Evolutionary conservation across 2,797 vertebrate genomes (phyloP).

Genomic region (Pseudomugil gertrudae): DNA sequence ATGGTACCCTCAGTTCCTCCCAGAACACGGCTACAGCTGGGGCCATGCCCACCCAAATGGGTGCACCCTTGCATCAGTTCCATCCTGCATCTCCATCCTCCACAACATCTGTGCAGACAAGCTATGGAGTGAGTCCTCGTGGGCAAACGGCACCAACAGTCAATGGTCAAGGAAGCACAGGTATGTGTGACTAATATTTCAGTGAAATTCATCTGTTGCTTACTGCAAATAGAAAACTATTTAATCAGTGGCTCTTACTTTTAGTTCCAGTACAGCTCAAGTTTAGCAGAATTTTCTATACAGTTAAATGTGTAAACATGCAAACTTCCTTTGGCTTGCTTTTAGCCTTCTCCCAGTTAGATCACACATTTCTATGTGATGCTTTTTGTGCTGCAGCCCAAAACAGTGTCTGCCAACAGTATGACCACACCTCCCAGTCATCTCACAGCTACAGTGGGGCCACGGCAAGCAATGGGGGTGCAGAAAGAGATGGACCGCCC

Average conservation of each 20-base stretch:
- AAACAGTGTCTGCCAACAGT: constrained; percentile 63
- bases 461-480: constrained; percentile 46
- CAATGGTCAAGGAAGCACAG: constrained; percentile 83
- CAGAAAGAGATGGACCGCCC: constrained; percentile 53
- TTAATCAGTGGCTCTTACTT: not conserved
- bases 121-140: constrained; percentile 62
- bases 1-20: constrained; percentile 83
- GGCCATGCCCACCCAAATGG: constrained; percentile 75
- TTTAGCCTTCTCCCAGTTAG: not conserved
- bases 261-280: not conserved
- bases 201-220: not conserved
- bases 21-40: constrained; percentile 71
- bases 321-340: not conserved
- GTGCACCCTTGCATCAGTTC: constrained; percentile 80
- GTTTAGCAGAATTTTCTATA: too few relatives aligned
- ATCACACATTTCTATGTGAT: not conserved
- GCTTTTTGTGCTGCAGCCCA: constrained; percentile 13
- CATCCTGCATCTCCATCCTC: constrained; percentile 51
- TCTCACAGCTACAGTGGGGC: constrained; percentile 48
- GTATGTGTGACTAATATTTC: constrained; percentile 62
- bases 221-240: not conserved
- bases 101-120: constrained; percentile 70
- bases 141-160: constrained; percentile 66
- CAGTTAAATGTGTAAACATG: not conserved
- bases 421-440: constrained; percentile 67